Evolutionary conservation across 2,797 vertebrate genomes (phyloP).

Genomic region (Myioborus melanocephalus): DNA sequence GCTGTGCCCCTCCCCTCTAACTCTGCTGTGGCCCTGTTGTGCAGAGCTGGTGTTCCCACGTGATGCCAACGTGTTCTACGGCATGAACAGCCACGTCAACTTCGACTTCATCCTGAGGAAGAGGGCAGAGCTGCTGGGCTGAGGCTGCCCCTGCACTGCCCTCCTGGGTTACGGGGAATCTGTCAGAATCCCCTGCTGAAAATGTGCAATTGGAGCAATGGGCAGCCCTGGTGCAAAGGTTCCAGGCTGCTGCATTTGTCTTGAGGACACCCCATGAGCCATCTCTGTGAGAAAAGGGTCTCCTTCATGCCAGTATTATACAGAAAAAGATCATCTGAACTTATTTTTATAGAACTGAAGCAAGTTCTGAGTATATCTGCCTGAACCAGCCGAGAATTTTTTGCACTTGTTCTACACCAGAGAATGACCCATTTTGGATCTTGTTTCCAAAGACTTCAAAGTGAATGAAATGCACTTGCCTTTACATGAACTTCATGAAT

Average conservation of each 20-base stretch:
- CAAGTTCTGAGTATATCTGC: not conserved
- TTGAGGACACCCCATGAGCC: not conserved
- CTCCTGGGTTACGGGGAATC: not conserved
- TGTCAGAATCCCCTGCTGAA: not conserved
- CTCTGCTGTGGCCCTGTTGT: not conserved
- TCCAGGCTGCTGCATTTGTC: not conserved
- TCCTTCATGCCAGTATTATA: constrained; percentile 70
- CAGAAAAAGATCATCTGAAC: not conserved
- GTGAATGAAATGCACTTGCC: not conserved
- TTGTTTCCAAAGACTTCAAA: not conserved
- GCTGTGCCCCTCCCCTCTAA: not conserved
- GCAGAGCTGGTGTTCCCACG: constrained; percentile 90
- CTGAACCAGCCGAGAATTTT: not conserved
- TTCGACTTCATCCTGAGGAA: constrained; percentile 90
- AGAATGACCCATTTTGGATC: not conserved
- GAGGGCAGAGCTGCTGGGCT: constrained; percentile 55
- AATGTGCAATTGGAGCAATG: not conserved
- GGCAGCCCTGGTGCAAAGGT: not conserved
- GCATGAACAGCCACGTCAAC: constrained; percentile 92
- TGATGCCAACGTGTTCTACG: constrained; percentile 92
- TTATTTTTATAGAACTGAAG: constrained; percentile 52
- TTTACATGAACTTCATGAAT: not conserved
- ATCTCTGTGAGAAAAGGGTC: not conserved
- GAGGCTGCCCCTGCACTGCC: not conserved
- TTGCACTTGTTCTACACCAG: not conserved